Conservation (phyloP, 2,888 invertebrate genomes). For the Nomada fucata region DNA sequence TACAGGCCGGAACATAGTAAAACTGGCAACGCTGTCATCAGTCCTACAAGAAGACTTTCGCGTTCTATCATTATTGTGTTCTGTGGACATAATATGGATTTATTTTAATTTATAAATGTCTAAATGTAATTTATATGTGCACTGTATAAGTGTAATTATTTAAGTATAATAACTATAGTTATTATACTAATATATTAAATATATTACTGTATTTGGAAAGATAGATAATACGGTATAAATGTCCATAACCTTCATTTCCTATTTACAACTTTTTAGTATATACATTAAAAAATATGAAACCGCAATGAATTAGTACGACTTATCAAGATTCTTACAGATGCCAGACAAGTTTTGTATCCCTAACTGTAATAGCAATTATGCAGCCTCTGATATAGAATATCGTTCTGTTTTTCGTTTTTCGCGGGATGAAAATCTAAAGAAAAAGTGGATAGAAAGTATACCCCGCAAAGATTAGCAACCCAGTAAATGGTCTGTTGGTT, state of each 20-base stretch:
- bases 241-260: no score
- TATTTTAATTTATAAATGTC: neutral
- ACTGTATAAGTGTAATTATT: neutral
- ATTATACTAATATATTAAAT: no score
- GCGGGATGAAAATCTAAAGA: neutral
- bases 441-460: slow-evolving; percentile 5
- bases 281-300: no score
- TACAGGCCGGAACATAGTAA: no score
- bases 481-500: neutral
- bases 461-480: slow-evolving; percentile 2
- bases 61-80: no score
- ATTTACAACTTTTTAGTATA: no score
- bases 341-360: slow-evolving; percentile 14
- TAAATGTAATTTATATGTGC: neutral
- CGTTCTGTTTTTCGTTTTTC: slow-evolving; percentile 7
- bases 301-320: no score
- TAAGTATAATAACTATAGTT: neutral
- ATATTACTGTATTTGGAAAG: no score
- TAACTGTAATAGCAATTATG: slow-evolving; percentile 10
- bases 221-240: no score
- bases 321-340: neutral
- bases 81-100: neutral
- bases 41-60: no score
- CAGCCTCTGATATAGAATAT: slow-evolving; percentile 4
- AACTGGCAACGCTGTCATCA: no score